phyloP scores from a whole-genome alignment of 23 tunicate genomes.

The Clavelina lepadiformis region DNA sequence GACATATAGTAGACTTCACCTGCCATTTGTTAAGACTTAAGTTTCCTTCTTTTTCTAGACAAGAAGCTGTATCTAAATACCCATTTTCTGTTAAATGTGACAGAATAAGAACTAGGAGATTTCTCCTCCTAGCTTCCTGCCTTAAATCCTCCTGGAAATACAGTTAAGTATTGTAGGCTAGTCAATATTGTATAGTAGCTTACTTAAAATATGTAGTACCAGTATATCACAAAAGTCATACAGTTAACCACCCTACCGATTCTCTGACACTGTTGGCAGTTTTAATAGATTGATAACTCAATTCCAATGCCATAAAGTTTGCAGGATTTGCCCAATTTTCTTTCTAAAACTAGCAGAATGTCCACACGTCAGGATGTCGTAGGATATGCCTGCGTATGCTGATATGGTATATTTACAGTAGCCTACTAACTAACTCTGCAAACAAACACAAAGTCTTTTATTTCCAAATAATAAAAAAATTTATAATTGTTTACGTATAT shows the following conservation, averaged over 20 bases:
- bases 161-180: not conserved
- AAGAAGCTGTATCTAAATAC: constrained; percentile 65
- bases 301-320: constrained; percentile 70
- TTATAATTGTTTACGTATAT: too few relatives aligned
- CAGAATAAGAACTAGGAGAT: constrained; percentile 69
- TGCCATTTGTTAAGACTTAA: constrained; percentile 84
- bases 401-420: too few relatives aligned
- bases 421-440: too few relatives aligned
- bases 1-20: too few relatives aligned
- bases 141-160: constrained; percentile 70
- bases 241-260: too few relatives aligned
- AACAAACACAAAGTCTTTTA: not conserved
- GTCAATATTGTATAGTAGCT: too few relatives aligned
- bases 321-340: too few relatives aligned
- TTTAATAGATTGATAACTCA: constrained; percentile 88
- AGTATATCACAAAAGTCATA: too few relatives aligned
- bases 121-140: constrained; percentile 78
- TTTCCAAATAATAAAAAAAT: not conserved
- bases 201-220: too few relatives aligned
- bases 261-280: constrained; percentile 95
- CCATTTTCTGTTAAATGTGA: constrained; percentile 90
- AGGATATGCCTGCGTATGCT: too few relatives aligned
- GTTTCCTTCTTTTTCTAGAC: constrained; percentile 81
- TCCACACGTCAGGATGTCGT: too few relatives aligned
- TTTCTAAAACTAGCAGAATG: too few relatives aligned